These are phyloP conservation scores for Euclidia mi DNA, from an alignment of 2,888 invertebrate genomes.

Conservation along the genomic window DNA sequence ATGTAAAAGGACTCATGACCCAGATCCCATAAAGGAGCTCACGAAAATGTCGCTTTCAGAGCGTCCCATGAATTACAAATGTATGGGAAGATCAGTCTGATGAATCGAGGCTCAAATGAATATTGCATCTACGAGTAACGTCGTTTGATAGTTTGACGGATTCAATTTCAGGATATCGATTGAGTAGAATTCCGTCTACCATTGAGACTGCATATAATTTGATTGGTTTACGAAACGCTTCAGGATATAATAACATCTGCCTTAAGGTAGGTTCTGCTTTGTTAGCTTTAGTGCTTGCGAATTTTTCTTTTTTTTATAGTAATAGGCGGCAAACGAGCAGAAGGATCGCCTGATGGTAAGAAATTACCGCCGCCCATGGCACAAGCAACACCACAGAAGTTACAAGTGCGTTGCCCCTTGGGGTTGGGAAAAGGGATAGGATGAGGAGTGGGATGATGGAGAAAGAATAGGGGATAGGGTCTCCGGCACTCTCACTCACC, in stretches of 20 bases:
- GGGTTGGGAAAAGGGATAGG: too few species aligned
- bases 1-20: too few species aligned
- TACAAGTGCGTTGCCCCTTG: too few species aligned
- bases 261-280: not conserved
- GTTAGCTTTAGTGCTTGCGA: too few species aligned
- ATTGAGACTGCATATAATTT: conserved; percentile 8
- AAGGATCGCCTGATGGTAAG: too few species aligned
- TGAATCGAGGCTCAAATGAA: conserved; percentile 11
- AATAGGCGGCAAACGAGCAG: too few species aligned
- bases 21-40: not conserved
- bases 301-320: too few species aligned
- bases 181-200: not conserved
- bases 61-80: conserved; percentile 7
- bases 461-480: too few species aligned
- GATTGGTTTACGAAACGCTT: conserved; percentile 5
- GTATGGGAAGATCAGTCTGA: not conserved
- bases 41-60: not conserved
- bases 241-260: conserved; percentile 3
- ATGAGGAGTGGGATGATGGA: too few species aligned
- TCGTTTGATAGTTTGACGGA: conserved; percentile 2
- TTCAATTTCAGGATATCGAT: conserved; percentile 12
- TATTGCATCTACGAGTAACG: conserved; percentile 9
- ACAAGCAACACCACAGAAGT: too few species aligned
- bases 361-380: too few species aligned
- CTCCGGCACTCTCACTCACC: too few species aligned